These are phyloP conservation scores for Erythrolamprus reginae DNA, from an alignment of 2,113 vertebrate genomes.

Conservation along the genomic window DNA sequence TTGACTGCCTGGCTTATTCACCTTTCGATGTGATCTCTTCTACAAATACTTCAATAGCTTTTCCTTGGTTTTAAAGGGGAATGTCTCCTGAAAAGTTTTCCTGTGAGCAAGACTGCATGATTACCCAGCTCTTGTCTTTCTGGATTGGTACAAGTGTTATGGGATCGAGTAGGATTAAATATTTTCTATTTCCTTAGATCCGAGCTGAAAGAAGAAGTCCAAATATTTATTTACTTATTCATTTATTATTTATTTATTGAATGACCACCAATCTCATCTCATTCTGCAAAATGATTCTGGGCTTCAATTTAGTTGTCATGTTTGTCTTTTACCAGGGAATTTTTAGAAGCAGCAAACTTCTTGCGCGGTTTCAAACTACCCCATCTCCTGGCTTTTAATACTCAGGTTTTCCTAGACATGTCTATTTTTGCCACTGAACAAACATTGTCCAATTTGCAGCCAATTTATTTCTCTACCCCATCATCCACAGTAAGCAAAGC, in stretches of 20 bases:
- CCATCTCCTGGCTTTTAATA: background rate
- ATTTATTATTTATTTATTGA: too few species aligned
- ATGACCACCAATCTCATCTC: too few species aligned
- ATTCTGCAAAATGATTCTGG: too few species aligned
- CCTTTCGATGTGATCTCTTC: background rate
- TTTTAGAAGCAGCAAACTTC: background rate
- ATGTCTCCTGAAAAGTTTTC: background rate
- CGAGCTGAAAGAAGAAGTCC: background rate
- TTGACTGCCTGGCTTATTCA: background rate
- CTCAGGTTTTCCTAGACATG: background rate
- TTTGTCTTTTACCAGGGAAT: background rate
- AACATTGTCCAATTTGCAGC: background rate
- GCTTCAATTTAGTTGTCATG: background rate
- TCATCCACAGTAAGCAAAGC: too few species aligned
- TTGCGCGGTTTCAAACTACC: background rate
- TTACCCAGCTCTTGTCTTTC: background rate
- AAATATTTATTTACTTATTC: too few species aligned
- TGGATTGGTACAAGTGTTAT: background rate
- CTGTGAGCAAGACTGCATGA: background rate
- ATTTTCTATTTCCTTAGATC: background rate
- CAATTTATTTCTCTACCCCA: background rate
- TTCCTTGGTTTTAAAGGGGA: background rate
- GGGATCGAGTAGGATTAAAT: background rate
- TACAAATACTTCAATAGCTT: background rate
- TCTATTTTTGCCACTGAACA: background rate